A percentile compares a stretch with the other conserved stretches of the same genome.
These are phyloP conservation scores for Hylaeus anthracinus DNA, from an alignment of 1,140 invertebrate genomes.

Conservation along the genomic window DNA sequence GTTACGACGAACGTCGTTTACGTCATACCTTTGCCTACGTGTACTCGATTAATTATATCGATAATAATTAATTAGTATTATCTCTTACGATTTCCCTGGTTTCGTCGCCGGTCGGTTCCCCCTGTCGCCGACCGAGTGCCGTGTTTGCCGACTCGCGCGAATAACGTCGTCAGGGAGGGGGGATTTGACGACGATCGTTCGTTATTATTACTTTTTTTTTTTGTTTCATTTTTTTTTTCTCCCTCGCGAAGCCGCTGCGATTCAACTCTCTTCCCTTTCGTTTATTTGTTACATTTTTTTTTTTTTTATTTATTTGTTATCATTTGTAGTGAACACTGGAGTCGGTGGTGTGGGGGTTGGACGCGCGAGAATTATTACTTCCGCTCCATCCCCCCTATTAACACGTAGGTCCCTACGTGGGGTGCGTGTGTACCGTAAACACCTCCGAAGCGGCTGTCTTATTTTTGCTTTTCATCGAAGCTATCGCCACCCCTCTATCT, in stretches of 20 bases:
- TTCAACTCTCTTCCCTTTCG: conserved; percentile 15
- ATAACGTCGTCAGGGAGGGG: conserved; percentile 10
- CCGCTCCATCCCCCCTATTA: conserved; percentile 57
- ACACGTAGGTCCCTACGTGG: conserved; percentile 72
- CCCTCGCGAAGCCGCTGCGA: conserved; percentile 17
- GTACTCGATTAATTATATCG: conserved; percentile 73
- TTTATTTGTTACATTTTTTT: conserved; percentile 42
- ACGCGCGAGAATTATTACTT: conserved; percentile 65
- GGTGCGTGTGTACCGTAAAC: conserved; percentile 58
- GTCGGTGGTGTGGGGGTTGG: conserved; percentile 78
- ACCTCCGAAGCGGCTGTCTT: conserved; percentile 40
- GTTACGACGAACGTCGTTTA: conserved; percentile 33
- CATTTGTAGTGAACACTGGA: conserved; percentile 77
- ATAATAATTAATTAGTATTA: conserved; percentile 77
- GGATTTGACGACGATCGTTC: conserved; percentile 39
- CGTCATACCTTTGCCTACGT: conserved; percentile 52
- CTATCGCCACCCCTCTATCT: background rate
- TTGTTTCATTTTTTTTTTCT: no score
- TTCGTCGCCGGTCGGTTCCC: conserved; percentile 64
- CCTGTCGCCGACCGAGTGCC: conserved; percentile 34
- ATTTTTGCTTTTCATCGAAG: conserved; percentile 5
- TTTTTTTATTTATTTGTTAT: conserved; percentile 51
- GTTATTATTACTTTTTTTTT: conserved; percentile 32
- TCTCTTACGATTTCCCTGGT: conserved; percentile 74
- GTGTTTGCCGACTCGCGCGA: background rate